phyloP scores from a whole-genome alignment of 2,113 vertebrate genomes.

The Theristicus caerulescens region DNA sequence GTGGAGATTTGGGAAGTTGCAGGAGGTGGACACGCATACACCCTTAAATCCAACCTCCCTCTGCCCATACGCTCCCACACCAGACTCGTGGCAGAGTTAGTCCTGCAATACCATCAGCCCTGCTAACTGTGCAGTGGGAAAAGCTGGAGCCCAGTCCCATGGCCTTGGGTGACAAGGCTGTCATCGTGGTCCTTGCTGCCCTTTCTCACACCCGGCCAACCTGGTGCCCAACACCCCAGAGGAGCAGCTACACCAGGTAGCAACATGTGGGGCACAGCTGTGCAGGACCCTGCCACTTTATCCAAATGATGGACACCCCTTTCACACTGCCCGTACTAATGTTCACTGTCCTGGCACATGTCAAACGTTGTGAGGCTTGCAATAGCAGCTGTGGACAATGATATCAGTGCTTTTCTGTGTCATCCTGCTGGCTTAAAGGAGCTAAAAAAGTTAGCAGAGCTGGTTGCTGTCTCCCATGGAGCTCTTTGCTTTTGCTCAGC shows the following conservation, averaged over 20 bases:
- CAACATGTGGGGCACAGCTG: background rate
- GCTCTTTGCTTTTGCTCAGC: background rate
- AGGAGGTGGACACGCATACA: background rate
- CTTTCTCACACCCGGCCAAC: background rate
- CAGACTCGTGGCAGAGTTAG: background rate
- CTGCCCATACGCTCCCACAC: background rate
- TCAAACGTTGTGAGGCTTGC: background rate
- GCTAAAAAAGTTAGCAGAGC: background rate
- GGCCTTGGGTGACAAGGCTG: background rate
- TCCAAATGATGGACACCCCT: background rate
- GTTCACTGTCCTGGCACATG: background rate
- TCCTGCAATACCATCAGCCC: background rate
- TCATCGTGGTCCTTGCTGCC: background rate
- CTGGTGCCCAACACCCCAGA: background rate
- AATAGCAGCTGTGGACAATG: background rate
- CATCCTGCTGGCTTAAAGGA: background rate
- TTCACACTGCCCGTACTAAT: rapidly evolving
- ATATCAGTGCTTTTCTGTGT: background rate
- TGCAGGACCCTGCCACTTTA: background rate
- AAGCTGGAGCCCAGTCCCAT: background rate
- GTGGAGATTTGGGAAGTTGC: background rate
- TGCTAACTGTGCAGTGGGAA: background rate
- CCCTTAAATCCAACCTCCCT: background rate
- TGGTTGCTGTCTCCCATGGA: background rate
- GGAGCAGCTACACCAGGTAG: background rate